Conservation (phyloP, 2,113 vertebrate species). For the Amazona guildingii region DNA sequence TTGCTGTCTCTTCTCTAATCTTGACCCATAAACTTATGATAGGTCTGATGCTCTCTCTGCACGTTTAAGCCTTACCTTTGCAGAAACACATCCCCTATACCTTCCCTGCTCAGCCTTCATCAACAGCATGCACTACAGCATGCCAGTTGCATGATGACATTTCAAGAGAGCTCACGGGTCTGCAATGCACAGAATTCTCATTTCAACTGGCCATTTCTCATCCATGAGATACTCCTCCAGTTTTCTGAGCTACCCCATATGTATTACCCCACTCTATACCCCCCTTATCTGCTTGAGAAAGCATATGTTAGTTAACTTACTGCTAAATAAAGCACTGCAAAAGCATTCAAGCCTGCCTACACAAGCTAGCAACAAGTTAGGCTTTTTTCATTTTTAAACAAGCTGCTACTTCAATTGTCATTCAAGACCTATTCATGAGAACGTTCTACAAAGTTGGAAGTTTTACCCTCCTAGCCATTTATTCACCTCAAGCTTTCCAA, state of each 20-base stretch:
- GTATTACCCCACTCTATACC: background rate
- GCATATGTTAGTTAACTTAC: background rate
- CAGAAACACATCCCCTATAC: background rate
- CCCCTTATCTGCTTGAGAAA: background rate
- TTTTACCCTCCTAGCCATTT: background rate
- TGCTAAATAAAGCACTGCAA: background rate
- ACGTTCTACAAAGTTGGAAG: background rate
- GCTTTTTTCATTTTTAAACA: background rate
- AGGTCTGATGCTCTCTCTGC: background rate
- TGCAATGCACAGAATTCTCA: background rate
- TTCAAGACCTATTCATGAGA: background rate
- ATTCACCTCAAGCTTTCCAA: background rate
- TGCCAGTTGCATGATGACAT: rapidly evolving
- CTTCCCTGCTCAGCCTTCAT: background rate
- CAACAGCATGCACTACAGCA: background rate
- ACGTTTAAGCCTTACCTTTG: no score
- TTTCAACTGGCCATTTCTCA: background rate
- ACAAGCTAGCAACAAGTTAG: background rate
- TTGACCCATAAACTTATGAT: background rate
- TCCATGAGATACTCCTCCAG: background rate
- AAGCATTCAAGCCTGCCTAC: background rate
- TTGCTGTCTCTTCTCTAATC: background rate
- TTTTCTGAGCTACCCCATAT: background rate
- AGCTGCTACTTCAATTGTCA: background rate
- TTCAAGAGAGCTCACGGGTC: background rate